Conservation (phyloP, 2,797 vertebrate genomes). For the Somateria mollissima region DNA sequence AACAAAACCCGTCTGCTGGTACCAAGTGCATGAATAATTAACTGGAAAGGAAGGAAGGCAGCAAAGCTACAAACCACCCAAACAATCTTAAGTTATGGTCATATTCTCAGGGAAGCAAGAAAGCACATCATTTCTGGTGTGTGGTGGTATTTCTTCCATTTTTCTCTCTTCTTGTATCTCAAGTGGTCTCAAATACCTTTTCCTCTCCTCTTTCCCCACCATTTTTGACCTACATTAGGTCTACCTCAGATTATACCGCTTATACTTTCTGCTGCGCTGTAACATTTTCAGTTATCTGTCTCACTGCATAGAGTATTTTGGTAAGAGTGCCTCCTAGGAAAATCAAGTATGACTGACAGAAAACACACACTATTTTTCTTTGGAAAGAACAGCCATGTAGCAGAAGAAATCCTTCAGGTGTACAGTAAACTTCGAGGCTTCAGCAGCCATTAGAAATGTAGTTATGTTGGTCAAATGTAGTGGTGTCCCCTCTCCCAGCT, state of each 20-base stretch:
- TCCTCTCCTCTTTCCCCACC: background rate
- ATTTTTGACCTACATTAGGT: background rate
- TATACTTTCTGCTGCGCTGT: background rate
- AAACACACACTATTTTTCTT: background rate
- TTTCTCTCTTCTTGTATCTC: slow-evolving; percentile 7
- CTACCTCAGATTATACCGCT: background rate
- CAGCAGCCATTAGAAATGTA: background rate
- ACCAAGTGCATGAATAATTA: slow-evolving; percentile 80
- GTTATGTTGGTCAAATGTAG: background rate
- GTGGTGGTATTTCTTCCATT: background rate
- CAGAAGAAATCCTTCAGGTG: background rate
- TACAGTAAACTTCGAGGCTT: background rate
- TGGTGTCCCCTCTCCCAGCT: background rate
- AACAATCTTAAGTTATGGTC: slow-evolving; percentile 1
- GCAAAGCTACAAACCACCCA: slow-evolving; percentile 49
- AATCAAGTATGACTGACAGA: background rate
- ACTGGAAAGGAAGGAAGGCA: slow-evolving; percentile 66
- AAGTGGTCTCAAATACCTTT: background rate
- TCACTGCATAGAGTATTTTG: background rate
- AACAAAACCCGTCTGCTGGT: slow-evolving; percentile 71
- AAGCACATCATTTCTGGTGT: background rate
- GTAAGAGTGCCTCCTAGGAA: background rate
- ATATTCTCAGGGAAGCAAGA: slow-evolving; percentile 14
- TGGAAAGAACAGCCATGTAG: background rate
- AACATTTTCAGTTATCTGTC: background rate